Evolutionary conservation across 2,797 vertebrate species (phyloP), one percentile per base, ranked within the genome.

Genomic region (Myoxocephalus aenaeus): DNA sequence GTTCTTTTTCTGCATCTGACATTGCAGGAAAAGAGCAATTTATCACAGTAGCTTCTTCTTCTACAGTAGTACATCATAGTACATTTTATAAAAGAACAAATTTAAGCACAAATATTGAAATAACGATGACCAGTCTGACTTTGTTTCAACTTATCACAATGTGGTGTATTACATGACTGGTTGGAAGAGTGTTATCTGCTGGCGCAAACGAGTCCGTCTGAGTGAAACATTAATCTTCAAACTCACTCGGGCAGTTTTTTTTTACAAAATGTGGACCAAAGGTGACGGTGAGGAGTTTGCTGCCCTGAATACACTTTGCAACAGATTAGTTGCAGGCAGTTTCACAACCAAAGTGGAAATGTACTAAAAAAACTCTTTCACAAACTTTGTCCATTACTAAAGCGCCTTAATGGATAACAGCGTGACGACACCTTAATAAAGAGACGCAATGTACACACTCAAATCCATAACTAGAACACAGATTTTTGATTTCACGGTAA

Each of bases 211-310:
- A n/a, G 6, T 38, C 20, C 1, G 1, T 4, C 17, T 34, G 10
- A 13, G 46, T 67, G 25, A 15, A 42, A 54, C 32, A 67, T 63
- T 29, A 54, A 44, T 61, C 36, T 57, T 66, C n/a, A 34, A 36
- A 11, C 51, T 56, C n/a, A 0, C 4, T 22, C 11, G 6, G 22
- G 10, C 22, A 6, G 44, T 66, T 7, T 36, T 1, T 62, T 77
- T 40, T 8, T 7, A 75, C 25, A 59, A 65, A 51, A 86, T 83
- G 34, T 65, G 42, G 87, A 57, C 8, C 65, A 84, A 77, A 82
- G 83, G 57, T 92, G 42, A 85, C 20, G 9, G 22, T 12, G 8
- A 32, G 29, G 14, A 42, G 73, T 42, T 51, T 10, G 22, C 0
- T 48, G 51, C 3, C 12, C 46, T 29, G 36, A 73, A 29, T 29